These are phyloP conservation scores for Zingel zingel DNA, from an alignment of 2,113 vertebrate genomes.

Conservation along the genomic window DNA sequence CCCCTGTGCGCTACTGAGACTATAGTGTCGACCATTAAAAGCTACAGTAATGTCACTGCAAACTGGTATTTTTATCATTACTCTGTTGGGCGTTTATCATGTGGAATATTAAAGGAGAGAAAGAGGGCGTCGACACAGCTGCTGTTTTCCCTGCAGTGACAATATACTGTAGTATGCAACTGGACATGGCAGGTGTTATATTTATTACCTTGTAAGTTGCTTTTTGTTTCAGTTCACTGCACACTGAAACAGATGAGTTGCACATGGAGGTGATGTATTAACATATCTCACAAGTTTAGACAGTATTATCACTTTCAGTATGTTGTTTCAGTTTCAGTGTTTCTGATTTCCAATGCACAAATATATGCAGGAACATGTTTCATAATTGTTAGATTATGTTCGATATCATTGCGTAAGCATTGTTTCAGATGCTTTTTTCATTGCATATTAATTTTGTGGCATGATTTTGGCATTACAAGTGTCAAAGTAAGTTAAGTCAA, in stretches of 20 bases:
- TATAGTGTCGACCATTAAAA: not conserved
- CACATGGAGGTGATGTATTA: not conserved
- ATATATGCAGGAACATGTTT: slow-evolving; percentile 17
- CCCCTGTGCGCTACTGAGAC: not conserved
- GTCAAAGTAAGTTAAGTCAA: slow-evolving; percentile 17
- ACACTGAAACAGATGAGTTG: not conserved
- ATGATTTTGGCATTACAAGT: slow-evolving; percentile 34
- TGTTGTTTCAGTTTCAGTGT: not conserved
- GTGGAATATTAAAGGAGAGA: not conserved
- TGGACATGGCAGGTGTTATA: not conserved
- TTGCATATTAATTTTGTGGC: slow-evolving; percentile 53
- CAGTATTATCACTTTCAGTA: slow-evolving; percentile 1
- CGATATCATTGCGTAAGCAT: slow-evolving; percentile 20
- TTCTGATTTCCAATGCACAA: not conserved
- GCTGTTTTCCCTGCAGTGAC: not conserved
- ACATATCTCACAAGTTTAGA: not conserved
- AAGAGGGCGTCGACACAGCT: not conserved
- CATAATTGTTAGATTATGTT: slow-evolving; percentile 44
- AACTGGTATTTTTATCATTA: not conserved
- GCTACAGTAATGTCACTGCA: too few species aligned
- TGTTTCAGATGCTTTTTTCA: slow-evolving; percentile 35
- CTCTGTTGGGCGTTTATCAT: not conserved
- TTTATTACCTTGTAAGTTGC: not conserved
- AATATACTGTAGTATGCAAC: not conserved
- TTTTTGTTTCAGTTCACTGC: not conserved